Conservation (phyloP, 1,140 invertebrate genomes). For the Drosophila yakuba region DNA sequence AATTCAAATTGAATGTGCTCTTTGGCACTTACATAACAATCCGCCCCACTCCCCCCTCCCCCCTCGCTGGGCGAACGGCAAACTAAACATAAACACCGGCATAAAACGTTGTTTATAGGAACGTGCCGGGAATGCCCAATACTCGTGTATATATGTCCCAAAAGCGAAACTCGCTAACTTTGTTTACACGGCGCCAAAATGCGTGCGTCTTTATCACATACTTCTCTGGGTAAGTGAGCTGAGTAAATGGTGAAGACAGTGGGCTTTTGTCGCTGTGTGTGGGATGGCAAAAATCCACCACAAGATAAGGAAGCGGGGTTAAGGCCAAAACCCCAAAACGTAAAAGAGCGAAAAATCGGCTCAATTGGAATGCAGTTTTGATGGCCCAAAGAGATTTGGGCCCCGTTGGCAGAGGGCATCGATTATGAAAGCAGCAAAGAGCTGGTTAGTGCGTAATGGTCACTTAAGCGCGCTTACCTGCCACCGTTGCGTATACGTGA, state of each 20-base stretch:
- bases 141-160: not conserved
- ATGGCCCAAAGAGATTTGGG: constrained; percentile 28
- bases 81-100: constrained; percentile 66
- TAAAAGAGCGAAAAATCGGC: constrained; percentile 26
- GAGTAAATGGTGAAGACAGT: too few species aligned
- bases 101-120: constrained; percentile 69
- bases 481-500: constrained; percentile 68
- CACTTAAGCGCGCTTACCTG: constrained; percentile 27
- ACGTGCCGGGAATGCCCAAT: constrained; percentile 54
- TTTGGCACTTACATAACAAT: constrained; percentile 67
- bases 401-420: constrained; percentile 1
- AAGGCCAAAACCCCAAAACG: constrained; percentile 38
- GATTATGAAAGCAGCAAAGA: constrained; percentile 62
- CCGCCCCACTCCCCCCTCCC: not conserved
- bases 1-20: constrained; percentile 71
- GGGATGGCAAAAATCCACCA: not conserved
- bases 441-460: constrained; percentile 29
- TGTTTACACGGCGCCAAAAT: not conserved
- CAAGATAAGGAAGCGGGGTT: constrained; percentile 58
- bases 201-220: too few species aligned
- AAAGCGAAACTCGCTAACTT: not conserved
- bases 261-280: constrained; percentile 11
- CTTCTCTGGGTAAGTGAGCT: too few species aligned
- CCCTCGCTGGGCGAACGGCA: constrained; percentile 15
- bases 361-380: constrained; percentile 55